A percentile compares a stretch with the other conserved stretches of the same genome.
phyloP scores from a whole-genome alignment of 2,797 vertebrate species.

The Eurystomus glaucurus region DNA sequence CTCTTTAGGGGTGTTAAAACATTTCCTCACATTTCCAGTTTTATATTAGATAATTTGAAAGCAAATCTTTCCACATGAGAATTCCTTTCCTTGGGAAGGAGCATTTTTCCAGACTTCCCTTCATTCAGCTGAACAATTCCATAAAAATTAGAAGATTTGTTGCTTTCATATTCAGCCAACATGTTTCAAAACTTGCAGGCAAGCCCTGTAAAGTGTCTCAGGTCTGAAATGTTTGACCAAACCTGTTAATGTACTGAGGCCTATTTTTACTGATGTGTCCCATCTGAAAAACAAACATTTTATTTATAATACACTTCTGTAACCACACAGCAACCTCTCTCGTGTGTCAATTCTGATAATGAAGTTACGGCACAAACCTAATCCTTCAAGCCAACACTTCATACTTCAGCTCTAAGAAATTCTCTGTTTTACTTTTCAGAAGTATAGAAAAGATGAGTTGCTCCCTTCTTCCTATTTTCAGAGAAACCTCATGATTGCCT shows the following conservation, averaged over 20 bases:
- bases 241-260: background rate
- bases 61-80: background rate
- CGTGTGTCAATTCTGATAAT: background rate
- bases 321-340: background rate
- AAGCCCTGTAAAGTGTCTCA: background rate
- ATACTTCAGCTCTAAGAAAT: background rate
- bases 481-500: background rate
- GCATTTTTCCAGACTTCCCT: background rate
- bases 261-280: background rate
- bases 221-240: background rate
- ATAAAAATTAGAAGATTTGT: background rate
- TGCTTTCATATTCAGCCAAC: background rate
- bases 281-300: background rate
- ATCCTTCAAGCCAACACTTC: background rate
- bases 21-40: background rate
- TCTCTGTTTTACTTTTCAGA: conserved; percentile 30
- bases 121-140: background rate
- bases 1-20: background rate
- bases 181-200: background rate
- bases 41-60: background rate
- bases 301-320: background rate
- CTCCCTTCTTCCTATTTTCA: conserved; percentile 40
- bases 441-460: background rate
- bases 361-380: background rate
- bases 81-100: background rate